phyloP scores from a whole-genome alignment of 2,888 invertebrate genomes.

The Sylvicola fuscatus region DNA sequence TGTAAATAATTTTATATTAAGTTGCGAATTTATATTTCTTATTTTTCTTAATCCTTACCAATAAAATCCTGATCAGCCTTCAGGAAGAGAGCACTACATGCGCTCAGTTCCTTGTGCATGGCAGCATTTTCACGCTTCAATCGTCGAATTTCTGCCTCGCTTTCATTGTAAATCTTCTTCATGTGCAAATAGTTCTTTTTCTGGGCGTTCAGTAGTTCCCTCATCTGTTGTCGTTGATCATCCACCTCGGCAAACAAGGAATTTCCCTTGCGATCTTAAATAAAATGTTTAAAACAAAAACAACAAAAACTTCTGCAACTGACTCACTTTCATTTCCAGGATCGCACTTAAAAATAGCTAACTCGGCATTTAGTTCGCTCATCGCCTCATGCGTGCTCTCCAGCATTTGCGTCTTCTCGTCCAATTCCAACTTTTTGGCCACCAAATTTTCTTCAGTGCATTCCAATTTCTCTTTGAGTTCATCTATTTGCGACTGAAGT shows the following conservation, averaged over 20 bases:
- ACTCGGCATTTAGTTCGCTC: conserved; percentile 9
- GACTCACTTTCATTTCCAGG: conserved; percentile 16
- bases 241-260: conserved; percentile 44
- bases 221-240: conserved; percentile 41
- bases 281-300: conserved; percentile 5
- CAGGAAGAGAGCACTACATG: conserved; percentile 21
- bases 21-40: too few species aligned
- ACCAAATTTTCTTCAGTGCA: conserved; percentile 21
- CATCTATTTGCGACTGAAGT: conserved; percentile 17
- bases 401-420: conserved; percentile 18
- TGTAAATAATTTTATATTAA: too few species aligned
- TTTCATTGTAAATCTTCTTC: conserved; percentile 20
- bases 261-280: conserved; percentile 36
- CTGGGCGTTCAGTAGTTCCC: conserved; percentile 32
- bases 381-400: conserved; percentile 17
- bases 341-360: conserved; percentile 14
- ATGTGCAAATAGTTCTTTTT: conserved; percentile 31
- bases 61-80: conserved; percentile 21
- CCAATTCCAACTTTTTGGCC: conserved; percentile 19
- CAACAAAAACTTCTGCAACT: neutral
- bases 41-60: conserved; percentile 11
- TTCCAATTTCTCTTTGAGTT: conserved; percentile 18
- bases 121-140: conserved; percentile 22
- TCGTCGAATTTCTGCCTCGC: conserved; percentile 20
- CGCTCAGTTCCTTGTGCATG: conserved; percentile 20